Conservation (phyloP, 1,140 invertebrate genomes). For the Hyles vespertilio region DNA sequence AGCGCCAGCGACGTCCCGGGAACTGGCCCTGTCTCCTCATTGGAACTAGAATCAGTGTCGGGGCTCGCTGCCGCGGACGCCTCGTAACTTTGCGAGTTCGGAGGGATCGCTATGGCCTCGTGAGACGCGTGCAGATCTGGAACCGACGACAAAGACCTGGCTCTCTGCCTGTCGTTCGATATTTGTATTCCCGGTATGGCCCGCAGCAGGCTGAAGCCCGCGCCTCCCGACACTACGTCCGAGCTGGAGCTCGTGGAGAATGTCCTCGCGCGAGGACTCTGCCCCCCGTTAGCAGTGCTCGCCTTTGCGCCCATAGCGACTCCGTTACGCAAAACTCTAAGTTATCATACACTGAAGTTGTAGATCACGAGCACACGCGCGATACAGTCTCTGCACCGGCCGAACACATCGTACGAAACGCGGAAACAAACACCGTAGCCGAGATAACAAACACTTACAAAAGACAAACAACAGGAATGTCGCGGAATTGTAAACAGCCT, state of each 20-base stretch:
- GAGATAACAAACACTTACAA: slow-evolving; percentile 11
- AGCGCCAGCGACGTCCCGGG: slow-evolving; percentile 76
- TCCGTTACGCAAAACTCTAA: slow-evolving; percentile 63
- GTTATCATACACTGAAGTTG: slow-evolving; percentile 48
- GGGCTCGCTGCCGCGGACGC: slow-evolving; percentile 77
- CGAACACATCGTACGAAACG: slow-evolving; percentile 61
- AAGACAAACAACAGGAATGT: slow-evolving; percentile 45
- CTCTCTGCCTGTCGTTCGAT: slow-evolving; percentile 85
- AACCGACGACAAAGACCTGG: slow-evolving; percentile 88
- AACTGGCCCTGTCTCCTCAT: slow-evolving; percentile 69
- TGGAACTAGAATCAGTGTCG: slow-evolving; percentile 79
- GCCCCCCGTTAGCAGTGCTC: slow-evolving; percentile 84
- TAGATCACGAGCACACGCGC: slow-evolving; percentile 55
- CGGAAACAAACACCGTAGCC: slow-evolving; percentile 23
- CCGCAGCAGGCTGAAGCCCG: slow-evolving; percentile 84
- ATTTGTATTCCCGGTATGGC: slow-evolving; percentile 84
- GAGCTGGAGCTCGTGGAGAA: slow-evolving; percentile 86
- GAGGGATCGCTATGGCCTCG: slow-evolving; percentile 77
- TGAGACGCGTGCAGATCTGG: slow-evolving; percentile 82
- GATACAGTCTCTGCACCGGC: slow-evolving; percentile 48
- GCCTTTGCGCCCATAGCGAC: slow-evolving; percentile 87
- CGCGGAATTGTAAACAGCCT: slow-evolving; percentile 69
- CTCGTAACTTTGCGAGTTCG: slow-evolving; percentile 76
- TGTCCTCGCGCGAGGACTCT: slow-evolving; percentile 84
- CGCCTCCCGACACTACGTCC: slow-evolving; percentile 78